Conservation (phyloP, 2,888 invertebrate species). For the Ichneumoninae sp. region DNA sequence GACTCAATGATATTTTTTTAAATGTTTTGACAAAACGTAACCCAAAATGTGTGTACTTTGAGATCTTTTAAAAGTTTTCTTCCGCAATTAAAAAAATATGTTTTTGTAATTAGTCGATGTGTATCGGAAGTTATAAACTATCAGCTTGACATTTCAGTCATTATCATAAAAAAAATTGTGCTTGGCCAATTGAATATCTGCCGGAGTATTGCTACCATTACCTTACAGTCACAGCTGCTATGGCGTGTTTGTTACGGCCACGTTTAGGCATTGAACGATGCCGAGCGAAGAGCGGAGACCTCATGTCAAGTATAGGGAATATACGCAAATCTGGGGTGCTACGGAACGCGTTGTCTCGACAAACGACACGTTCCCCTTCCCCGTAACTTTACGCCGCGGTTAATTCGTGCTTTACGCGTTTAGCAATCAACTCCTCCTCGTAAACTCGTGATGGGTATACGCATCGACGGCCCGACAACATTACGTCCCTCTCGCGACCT, state of each 20-base stretch:
- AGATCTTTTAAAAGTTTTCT: conserved; percentile 33
- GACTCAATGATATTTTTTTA: no score
- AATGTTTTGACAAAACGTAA: no score
- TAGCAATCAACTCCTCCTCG: conserved; percentile 70
- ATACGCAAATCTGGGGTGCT: conserved; percentile 2
- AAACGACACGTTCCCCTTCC: conserved; percentile 36
- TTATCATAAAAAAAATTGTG: no score
- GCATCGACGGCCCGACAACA: conserved; percentile 56
- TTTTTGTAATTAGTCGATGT: no score
- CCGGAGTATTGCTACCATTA: no score
- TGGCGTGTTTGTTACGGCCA: background rate
- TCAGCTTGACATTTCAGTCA: background rate
- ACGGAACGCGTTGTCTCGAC: conserved; percentile 10
- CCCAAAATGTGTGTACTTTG: no score
- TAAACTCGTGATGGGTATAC: conserved; percentile 61
- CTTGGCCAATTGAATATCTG: no score
- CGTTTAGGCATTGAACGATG: background rate
- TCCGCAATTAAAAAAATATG: background rate
- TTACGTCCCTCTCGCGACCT: conserved; percentile 48
- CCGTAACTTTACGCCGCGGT: conserved; percentile 71
- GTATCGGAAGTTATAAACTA: background rate
- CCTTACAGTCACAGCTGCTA: background rate
- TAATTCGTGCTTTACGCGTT: conserved; percentile 73
- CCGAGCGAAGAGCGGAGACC: background rate
- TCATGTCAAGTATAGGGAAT: background rate